Percentiles rank a stretch among this genome's conserved stretches.
phyloP scores from a whole-genome alignment of 2,888 invertebrate species.

The Dioctria linearis region DNA sequence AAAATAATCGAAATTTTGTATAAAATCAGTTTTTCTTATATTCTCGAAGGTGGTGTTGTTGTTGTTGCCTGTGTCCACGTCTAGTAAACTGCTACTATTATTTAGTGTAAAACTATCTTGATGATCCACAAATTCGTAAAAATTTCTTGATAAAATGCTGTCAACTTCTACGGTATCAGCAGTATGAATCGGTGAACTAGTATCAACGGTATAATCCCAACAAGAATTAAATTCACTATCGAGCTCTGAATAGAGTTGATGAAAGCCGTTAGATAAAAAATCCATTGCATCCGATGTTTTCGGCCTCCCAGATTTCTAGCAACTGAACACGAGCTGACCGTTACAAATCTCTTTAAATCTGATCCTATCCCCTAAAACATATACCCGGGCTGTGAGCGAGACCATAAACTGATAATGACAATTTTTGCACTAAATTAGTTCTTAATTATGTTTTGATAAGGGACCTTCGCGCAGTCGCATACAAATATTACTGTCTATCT shows the following conservation, averaged over 20 bases:
- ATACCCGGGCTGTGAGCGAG: neutral
- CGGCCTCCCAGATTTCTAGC: constrained; percentile 2
- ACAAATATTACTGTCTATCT: neutral
- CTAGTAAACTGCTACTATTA: constrained; percentile 17
- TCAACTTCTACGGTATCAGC: neutral
- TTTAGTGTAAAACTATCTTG: constrained; percentile 47
- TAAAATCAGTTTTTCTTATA: constrained; percentile 51
- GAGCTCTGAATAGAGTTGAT: constrained; percentile 68
- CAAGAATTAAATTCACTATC: constrained; percentile 55
- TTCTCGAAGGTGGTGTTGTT: constrained; percentile 52
- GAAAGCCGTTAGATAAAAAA: constrained; percentile 70
- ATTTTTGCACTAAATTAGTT: constrained; percentile 54
- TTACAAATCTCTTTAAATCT: constrained; percentile 54
- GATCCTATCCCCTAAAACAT: constrained; percentile 19
- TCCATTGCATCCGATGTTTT: constrained; percentile 64
- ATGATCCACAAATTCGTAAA: constrained; percentile 17
- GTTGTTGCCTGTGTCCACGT: constrained; percentile 49
- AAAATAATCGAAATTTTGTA: constrained; percentile 56
- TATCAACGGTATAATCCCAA: constrained; percentile 52
- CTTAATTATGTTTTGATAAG: constrained; percentile 52
- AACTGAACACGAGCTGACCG: constrained; percentile 49
- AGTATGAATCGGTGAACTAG: neutral
- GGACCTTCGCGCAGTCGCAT: constrained; percentile 1
- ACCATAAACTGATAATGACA: constrained; percentile 47
- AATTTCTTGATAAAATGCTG: constrained; percentile 21